Conservation (phyloP, 2,113 vertebrate species). For the Phalacrocorax carbo region DNA sequence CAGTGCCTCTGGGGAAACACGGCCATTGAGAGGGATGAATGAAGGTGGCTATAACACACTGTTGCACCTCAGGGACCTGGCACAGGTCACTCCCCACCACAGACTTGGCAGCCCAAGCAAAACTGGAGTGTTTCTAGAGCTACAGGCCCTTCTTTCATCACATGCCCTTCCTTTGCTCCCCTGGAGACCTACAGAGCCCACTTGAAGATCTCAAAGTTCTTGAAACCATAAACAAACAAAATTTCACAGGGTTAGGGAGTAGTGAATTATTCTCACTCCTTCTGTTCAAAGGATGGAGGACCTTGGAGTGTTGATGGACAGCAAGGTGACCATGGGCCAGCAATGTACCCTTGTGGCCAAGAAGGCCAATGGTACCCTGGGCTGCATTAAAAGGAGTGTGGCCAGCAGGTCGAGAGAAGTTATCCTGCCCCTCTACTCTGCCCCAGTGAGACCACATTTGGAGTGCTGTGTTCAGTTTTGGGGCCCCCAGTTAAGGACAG, state of each 20-base stretch:
- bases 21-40: neutral
- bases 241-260: neutral
- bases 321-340: too few species aligned
- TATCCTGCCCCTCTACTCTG: too few species aligned
- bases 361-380: too few species aligned
- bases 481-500: too few species aligned
- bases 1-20: neutral
- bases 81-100: neutral
- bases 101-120: neutral
- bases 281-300: neutral
- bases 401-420: too few species aligned
- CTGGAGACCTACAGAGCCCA: neutral
- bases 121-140: neutral
- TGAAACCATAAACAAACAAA: neutral
- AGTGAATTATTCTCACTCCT: neutral
- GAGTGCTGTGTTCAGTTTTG: too few species aligned
- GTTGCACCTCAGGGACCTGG: neutral
- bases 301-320: neutral
- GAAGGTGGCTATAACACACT: neutral
- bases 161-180: accelerated
- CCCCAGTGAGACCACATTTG: too few species aligned
- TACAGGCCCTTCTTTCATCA: neutral
- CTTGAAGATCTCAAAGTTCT: neutral
- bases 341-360: too few species aligned
- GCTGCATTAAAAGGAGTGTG: too few species aligned